Evolutionary conservation across 2,113 vertebrate species (phyloP), one percentile per base, ranked within the genome.

Genomic region (Gavialis gangeticus): DNA sequence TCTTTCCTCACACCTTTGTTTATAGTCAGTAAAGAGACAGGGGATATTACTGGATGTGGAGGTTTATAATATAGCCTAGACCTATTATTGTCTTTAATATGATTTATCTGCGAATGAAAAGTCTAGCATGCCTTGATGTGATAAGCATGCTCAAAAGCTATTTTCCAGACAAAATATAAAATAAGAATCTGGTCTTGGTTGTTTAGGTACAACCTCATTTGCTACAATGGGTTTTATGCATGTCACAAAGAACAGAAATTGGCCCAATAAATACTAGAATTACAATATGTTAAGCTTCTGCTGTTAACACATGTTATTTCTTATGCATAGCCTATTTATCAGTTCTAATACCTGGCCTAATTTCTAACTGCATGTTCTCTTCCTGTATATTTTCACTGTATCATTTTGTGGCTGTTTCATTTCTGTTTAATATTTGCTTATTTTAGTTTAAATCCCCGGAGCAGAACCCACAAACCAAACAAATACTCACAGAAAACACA

Each of bases 361-460:
- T 96, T 95, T 96, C 94, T 94, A 54, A 62, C 59, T 88, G 76
- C 79, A 79, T 90, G 56, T 85, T 89, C 75, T 85, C 73, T 91
- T 97, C 60, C 86, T 88, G n/a, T 84, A 90, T 67, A 89, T 97
- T 96, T 77, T 90, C 67, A 75, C 92, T 94, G 88, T 95, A 96
- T 90, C 89, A 59, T 96, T 95, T 93, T 96, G 94, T 1, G 54
- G 28, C 94, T 91, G 85, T 92, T 96, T 97, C 92, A 8, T 60
- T 98, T 98, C 95, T 94, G 83, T 94, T 96, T 97, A 97, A 97
- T 98, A 97, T 98, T 98, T 98, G 95, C 93, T 96, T 98, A 97
- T 98, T 98, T 98, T 97, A 96, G 95, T 92, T 97, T 94, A 97
- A 98, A 97, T 98, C 97, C 96, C 97, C 90, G 76, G 96, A 94